Base-by-base conservation (phyloP, 2,113 vertebrate species). In the Panthera uncia region DNA sequence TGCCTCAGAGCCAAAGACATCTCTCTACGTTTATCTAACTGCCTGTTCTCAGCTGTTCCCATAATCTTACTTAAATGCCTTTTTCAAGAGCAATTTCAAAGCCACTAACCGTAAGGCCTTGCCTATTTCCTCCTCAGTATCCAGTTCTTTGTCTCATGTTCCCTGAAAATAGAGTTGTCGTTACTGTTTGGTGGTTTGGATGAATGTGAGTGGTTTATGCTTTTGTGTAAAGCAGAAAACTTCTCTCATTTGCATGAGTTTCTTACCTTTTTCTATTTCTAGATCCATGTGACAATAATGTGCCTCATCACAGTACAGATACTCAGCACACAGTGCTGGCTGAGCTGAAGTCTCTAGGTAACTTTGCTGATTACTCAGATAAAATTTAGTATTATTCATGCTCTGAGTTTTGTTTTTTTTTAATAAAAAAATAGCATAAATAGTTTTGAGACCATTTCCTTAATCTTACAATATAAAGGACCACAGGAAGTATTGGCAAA, bases 11-110 rank as follows among this genome's bases (percentile, higher is more conserved):
- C 63, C 52, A 80, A 38, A 92, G 38, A 76, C 29, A 18, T 38
- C 31, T 57, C 68, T 92, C 11, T 86, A 33, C 79, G 14, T 69
- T 88, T 68, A 61, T 73, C 88, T 82, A 71, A 52, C 27, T 81
- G 74, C 48, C 73, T 68, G 13, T 84, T 94, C 82, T 96, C 13
- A 57, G n/a, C 63, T 79, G 48, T 13, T 94, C 71, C 57, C 33
- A 4, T 73, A 76, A 66, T 82, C 65, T 93, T 82, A 68, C 74
- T 45, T 86, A 78, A 87, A 65, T 91, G 50, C 73, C 81, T 74
- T 73, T 94, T 88, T 82, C 68, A n/a, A 87, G 95, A 96, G 50
- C 61, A 73, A 5, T 87, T 83, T 86, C 80, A 90, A n/a, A 90
- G 63, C 73, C 21, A 41, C 36, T 29, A 52, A 65, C 73, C 23